These are phyloP conservation scores for Plotosus lineatus DNA, from an alignment of 2,113 vertebrate genomes.

Conservation along the genomic window DNA sequence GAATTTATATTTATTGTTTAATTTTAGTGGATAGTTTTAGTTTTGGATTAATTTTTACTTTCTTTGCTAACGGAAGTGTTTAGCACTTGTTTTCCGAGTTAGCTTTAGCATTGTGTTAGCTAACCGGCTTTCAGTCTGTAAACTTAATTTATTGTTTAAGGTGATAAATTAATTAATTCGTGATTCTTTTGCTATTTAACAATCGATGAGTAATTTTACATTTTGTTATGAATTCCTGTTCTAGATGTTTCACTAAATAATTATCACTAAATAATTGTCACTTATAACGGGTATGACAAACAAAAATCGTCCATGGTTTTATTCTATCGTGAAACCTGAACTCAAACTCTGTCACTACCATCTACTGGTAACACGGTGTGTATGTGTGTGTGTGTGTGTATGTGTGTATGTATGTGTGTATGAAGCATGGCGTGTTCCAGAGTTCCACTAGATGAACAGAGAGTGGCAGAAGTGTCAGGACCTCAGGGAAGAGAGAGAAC, in stretches of 20 bases:
- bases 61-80: background rate
- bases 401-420: background rate
- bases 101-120: background rate
- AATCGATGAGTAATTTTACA: background rate
- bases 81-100: background rate
- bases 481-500: constrained; percentile 77
- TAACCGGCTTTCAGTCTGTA: background rate
- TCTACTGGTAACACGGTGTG: background rate
- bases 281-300: background rate
- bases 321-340: no score
- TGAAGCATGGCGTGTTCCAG: constrained; percentile 67
- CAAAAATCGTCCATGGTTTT: no score
- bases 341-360: no score
- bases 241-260: background rate
- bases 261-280: no score
- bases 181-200: background rate
- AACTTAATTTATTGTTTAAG: background rate
- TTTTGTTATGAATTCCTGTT: background rate
- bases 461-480: constrained; percentile 77
- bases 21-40: background rate
- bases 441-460: constrained; percentile 88
- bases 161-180: background rate
- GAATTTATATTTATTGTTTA: background rate
- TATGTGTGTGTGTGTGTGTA: background rate
- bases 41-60: background rate